Conservation (phyloP, 2,888 invertebrate species). For the Drosophila anomalipes region DNA sequence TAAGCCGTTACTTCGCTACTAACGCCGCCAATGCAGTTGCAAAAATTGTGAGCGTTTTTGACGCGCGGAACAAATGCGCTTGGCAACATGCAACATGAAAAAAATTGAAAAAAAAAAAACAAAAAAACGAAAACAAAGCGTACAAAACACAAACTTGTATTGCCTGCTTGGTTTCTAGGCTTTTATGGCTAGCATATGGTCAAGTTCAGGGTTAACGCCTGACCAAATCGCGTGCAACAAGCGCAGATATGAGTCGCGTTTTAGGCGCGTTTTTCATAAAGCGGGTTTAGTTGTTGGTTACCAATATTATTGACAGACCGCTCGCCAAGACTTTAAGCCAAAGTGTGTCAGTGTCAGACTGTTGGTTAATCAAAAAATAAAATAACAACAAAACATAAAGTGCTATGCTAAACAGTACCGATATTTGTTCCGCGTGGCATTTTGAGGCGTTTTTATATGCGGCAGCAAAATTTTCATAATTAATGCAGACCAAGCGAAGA, state of each 20-base stretch:
- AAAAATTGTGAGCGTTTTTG: constrained; percentile 34
- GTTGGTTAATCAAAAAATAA: constrained; percentile 48
- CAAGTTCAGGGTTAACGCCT: constrained; percentile 68
- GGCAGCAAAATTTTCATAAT: constrained; percentile 52
- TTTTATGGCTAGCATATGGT: constrained; percentile 48
- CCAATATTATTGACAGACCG: constrained; percentile 22
- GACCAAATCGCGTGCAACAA: constrained; percentile 29
- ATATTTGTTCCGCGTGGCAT: constrained; percentile 50
- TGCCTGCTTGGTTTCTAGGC: constrained; percentile 34
- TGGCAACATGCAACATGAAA: constrained; percentile 17
- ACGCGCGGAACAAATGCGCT: constrained; percentile 15
- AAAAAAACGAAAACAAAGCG: background rate
- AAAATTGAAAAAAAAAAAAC: background rate
- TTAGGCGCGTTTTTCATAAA: constrained; percentile 22
- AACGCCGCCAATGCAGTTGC: constrained; percentile 24
- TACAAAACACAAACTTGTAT: constrained; percentile 30
- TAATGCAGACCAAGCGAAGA: constrained; percentile 50
- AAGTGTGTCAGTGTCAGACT: constrained; percentile 70
- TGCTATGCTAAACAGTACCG: constrained; percentile 69
- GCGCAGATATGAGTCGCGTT: constrained; percentile 14
- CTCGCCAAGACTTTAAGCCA: constrained; percentile 41
- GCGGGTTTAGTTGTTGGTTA: constrained; percentile 4
- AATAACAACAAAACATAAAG: constrained; percentile 52
- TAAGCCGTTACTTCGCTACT: constrained; percentile 18
- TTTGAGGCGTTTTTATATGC: constrained; percentile 36